Evolutionary conservation across 1,140 invertebrate genomes (phyloP).

Genomic region (Macrobrachium nipponense): DNA sequence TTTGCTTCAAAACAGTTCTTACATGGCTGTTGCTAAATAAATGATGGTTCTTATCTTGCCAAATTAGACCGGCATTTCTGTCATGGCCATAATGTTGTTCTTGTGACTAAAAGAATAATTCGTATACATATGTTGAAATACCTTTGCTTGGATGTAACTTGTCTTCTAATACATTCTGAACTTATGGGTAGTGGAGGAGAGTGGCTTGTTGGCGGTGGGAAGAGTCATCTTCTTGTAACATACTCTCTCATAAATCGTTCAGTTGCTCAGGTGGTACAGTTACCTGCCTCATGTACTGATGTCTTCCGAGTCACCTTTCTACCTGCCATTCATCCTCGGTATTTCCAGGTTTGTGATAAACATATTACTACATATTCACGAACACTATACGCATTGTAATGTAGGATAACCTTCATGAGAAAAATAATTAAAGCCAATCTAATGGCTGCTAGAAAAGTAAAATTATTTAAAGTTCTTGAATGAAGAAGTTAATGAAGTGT

Average conservation of each 20-base stretch:
- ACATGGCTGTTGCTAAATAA: too few species aligned
- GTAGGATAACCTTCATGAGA: background rate
- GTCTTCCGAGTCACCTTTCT: slow-evolving; percentile 25
- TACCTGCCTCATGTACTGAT: slow-evolving; percentile 33
- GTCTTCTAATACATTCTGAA: background rate
- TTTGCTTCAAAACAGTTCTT: too few species aligned
- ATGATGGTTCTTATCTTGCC: background rate
- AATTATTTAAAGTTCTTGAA: too few species aligned
- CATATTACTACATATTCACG: background rate
- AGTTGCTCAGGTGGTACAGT: slow-evolving; percentile 45
- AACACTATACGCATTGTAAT: background rate
- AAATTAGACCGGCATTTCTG: background rate
- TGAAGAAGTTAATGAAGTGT: too few species aligned
- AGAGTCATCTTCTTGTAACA: slow-evolving; percentile 40
- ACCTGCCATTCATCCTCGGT: slow-evolving; percentile 29
- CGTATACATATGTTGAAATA: background rate
- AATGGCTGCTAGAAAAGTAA: too few species aligned
- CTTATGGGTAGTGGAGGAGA: slow-evolving; percentile 36
- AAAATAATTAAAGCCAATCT: too few species aligned
- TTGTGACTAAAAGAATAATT: too few species aligned
- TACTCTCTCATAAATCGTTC: slow-evolving; percentile 33
- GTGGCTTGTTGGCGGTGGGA: slow-evolving; percentile 51
- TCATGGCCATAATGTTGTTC: background rate
- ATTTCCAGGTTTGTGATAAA: slow-evolving; percentile 21
- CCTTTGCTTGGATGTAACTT: background rate